Evolutionary conservation across 1,140 invertebrate species (phyloP).

Genomic region (Cyclina sinensis): DNA sequence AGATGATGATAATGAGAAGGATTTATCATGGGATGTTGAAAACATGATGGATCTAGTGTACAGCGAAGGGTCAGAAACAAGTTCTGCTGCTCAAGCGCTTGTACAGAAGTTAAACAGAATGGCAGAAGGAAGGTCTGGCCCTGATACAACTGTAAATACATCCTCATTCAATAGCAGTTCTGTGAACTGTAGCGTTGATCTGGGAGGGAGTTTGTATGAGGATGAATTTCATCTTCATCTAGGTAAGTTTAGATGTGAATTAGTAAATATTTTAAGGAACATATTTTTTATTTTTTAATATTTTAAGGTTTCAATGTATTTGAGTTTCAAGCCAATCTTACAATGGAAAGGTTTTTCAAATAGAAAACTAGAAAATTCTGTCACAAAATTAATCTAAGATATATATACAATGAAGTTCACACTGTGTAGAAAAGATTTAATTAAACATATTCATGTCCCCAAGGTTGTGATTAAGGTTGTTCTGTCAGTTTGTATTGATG

Average conservation of each 20-base stretch:
- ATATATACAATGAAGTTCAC: too few species aligned
- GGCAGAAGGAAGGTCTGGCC: background rate
- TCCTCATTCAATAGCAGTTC: constrained; percentile 17
- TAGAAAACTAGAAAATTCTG: too few species aligned
- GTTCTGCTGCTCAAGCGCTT: background rate
- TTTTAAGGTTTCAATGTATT: too few species aligned
- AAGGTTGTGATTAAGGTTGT: background rate
- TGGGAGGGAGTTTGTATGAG: constrained; percentile 50
- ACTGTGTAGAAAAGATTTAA: background rate
- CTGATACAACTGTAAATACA: background rate
- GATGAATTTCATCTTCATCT: constrained; percentile 60
- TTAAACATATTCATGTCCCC: background rate
- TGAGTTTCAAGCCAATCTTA: too few species aligned
- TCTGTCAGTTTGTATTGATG: background rate
- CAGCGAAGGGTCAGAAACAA: constrained; percentile 35
- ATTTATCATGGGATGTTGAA: constrained; percentile 76
- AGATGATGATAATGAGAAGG: background rate
- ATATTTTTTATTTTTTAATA: too few species aligned
- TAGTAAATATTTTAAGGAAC: too few species aligned
- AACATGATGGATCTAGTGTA: constrained; percentile 47
- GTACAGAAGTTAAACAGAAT: background rate
- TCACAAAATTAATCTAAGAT: too few species aligned
- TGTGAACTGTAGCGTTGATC: constrained; percentile 38
- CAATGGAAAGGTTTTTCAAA: too few species aligned
- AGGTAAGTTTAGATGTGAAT: constrained; percentile 11